These are phyloP conservation scores for Pelochelys cantorii DNA, from an alignment of 2,797 vertebrate species.

Conservation along the genomic window DNA sequence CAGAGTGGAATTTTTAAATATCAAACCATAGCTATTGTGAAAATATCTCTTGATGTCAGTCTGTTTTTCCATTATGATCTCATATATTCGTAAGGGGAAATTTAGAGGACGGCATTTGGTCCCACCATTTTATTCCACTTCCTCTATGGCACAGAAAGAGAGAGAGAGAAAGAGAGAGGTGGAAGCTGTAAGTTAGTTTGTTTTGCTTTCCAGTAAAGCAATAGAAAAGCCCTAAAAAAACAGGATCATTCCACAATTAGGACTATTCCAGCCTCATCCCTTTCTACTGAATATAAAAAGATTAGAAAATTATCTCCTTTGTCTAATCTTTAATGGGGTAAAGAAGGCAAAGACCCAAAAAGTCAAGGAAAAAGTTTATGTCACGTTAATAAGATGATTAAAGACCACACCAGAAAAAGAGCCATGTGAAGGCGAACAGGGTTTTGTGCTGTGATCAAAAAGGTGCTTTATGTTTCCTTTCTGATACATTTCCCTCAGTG, in stretches of 20 bases:
- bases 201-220: slow-evolving; percentile 10
- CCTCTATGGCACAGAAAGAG: slow-evolving; percentile 57
- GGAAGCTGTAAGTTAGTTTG: background rate
- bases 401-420: background rate
- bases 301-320: background rate
- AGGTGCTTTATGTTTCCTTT: background rate
- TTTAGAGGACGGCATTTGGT: slow-evolving; percentile 60
- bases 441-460: background rate
- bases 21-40: slow-evolving; percentile 69
- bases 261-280: background rate
- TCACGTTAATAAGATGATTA: background rate
- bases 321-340: slow-evolving; percentile 4
- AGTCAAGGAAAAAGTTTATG: fast-evolving
- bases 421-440: background rate
- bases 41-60: slow-evolving; percentile 60
- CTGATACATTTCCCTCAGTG: background rate
- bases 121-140: slow-evolving; percentile 64
- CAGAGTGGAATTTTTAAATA: slow-evolving; percentile 70
- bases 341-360: background rate
- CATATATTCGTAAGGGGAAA: slow-evolving; percentile 68
- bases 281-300: background rate
- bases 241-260: background rate
- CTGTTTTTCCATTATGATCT: slow-evolving; percentile 75
- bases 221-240: background rate
- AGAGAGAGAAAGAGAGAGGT: background rate